These are phyloP conservation scores for Periophthalmus magnuspinnatus DNA, from an alignment of 2,797 vertebrate species.

Conservation along the genomic window DNA sequence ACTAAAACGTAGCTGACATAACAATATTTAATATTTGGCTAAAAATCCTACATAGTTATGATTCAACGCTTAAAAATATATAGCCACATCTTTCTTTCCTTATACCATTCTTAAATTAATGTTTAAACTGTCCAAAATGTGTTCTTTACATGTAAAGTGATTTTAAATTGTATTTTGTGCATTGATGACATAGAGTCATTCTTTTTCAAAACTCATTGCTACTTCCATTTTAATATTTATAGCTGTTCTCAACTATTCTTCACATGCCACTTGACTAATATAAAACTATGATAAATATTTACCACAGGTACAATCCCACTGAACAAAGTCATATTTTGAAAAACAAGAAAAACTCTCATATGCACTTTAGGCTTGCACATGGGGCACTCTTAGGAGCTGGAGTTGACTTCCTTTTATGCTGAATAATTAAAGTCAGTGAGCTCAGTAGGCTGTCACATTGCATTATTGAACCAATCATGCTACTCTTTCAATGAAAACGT, in stretches of 20 bases:
- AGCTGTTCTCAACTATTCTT: background rate
- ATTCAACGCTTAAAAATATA: no score
- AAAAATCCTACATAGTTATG: no score
- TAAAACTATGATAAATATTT: background rate
- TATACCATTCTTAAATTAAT: no score
- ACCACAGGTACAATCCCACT: background rate
- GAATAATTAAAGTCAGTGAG: constrained; percentile 4
- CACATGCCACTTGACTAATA: background rate
- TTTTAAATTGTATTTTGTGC: background rate
- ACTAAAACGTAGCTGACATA: no score
- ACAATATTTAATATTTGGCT: no score
- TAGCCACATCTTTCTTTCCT: no score
- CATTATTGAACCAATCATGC: constrained; percentile 3
- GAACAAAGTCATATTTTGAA: background rate
- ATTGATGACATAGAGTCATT: background rate
- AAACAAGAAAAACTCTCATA: background rate
- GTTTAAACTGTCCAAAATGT: background rate
- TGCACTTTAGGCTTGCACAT: background rate
- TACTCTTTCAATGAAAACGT: background rate
- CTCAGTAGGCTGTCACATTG: background rate
- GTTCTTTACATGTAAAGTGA: background rate
- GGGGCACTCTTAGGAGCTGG: background rate
- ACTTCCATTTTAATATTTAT: no score
- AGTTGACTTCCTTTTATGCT: background rate
- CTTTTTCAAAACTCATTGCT: background rate